These are phyloP conservation scores for Herminia tarsipennalis DNA, from an alignment of 2,888 invertebrate genomes.

Conservation along the genomic window DNA sequence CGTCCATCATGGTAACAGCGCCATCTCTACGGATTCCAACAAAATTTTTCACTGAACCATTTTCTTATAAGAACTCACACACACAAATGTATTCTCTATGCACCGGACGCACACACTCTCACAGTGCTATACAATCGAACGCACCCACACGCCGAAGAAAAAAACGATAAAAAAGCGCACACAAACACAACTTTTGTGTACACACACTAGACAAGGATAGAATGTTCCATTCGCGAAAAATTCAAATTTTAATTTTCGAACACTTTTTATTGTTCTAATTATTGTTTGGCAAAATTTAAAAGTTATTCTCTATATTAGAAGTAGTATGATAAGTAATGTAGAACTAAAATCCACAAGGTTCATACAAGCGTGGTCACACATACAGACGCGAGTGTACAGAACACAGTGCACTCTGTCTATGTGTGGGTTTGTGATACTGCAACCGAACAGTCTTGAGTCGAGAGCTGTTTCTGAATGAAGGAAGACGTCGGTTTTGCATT, in stretches of 20 bases:
- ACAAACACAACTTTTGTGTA: conserved; percentile 59
- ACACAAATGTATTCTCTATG: conserved; percentile 55
- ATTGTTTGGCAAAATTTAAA: conserved; percentile 34
- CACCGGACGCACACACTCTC: conserved; percentile 53
- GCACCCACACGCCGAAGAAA: conserved; percentile 82
- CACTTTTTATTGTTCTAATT: conserved; percentile 15
- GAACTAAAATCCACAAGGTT: conserved; percentile 79
- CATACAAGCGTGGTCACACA: conserved; percentile 74
- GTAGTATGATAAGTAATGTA: conserved; percentile 70
- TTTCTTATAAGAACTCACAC: conserved; percentile 82
- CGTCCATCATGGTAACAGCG: conserved; percentile 69
- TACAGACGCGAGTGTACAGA: conserved; percentile 59
- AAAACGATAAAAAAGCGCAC: conserved; percentile 83
- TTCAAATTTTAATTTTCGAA: conserved; percentile 10
- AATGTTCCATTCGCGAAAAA: conserved; percentile 19
- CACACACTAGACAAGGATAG: conserved; percentile 52
- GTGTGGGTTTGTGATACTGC: conserved; percentile 64
- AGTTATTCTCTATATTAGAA: conserved; percentile 62
- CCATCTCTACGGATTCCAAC: conserved; percentile 80
- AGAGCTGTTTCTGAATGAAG: conserved; percentile 12
- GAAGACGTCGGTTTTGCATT: conserved; percentile 7
- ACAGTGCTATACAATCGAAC: conserved; percentile 74
- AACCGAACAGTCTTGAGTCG: conserved; percentile 51
- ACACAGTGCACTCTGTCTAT: conserved; percentile 69
- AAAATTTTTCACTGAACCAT: conserved; percentile 83